These are phyloP conservation scores for Columba guinea DNA, from an alignment of 2,797 vertebrate genomes.

Conservation along the genomic window DNA sequence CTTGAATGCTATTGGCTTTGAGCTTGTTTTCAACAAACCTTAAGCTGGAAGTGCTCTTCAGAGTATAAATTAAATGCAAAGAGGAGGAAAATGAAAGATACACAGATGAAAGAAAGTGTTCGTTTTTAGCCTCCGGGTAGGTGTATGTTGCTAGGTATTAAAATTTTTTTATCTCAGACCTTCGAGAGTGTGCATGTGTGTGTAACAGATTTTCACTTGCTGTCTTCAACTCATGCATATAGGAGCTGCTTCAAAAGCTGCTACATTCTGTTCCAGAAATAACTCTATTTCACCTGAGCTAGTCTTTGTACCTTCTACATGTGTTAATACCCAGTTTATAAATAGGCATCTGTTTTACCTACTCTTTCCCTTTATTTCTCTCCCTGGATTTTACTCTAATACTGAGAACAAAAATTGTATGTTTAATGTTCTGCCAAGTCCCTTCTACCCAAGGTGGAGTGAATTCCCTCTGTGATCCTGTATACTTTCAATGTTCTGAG, in stretches of 20 bases:
- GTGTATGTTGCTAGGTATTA: neutral
- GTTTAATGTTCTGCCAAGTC: neutral
- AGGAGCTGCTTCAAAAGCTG: conserved; percentile 7
- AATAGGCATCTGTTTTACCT: neutral
- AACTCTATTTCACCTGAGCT: neutral
- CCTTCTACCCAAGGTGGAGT: neutral
- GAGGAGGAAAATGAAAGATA: neutral
- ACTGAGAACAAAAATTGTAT: neutral
- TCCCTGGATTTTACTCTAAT: neutral
- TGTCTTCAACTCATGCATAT: neutral
- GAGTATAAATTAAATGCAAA: neutral
- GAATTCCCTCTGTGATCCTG: neutral
- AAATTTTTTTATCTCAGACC: neutral
- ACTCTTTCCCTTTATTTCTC: neutral
- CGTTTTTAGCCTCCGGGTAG: neutral
- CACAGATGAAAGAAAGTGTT: neutral
- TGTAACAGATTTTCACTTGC: conserved; percentile 12
- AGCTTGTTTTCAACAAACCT: conserved; percentile 4
- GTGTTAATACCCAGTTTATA: neutral
- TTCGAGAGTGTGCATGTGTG: neutral
- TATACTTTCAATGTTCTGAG: neutral
- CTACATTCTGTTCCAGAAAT: conserved; percentile 3
- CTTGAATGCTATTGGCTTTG: neutral
- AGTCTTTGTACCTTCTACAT: neutral
- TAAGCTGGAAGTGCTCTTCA: conserved; percentile 13